Evolutionary conservation across 2,113 vertebrate genomes (phyloP).

Genomic region (Nothobranchius kuhntae): DNA sequence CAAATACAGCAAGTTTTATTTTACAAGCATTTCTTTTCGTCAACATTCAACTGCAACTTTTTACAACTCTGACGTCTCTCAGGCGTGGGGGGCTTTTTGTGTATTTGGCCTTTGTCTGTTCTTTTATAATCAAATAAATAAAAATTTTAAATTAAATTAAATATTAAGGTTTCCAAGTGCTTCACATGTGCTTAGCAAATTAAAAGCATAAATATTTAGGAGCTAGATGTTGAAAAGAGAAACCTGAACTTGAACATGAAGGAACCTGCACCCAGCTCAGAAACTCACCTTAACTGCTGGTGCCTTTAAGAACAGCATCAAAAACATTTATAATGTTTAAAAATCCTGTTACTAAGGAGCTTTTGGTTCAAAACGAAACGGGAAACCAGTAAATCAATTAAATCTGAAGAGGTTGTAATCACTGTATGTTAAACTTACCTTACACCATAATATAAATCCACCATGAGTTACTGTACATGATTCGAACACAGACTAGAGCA

Average conservation of each 20-base stretch:
- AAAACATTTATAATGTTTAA: not conserved
- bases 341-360: no score
- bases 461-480: slow-evolving; percentile 13
- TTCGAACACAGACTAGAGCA: slow-evolving; percentile 14
- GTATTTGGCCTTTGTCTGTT: slow-evolving; percentile 11
- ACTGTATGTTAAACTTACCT: slow-evolving; percentile 26
- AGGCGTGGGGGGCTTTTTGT: not conserved
- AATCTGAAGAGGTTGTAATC: slow-evolving; percentile 21
- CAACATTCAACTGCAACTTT: slow-evolving; percentile 62
- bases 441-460: slow-evolving; percentile 25
- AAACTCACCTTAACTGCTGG: not conserved
- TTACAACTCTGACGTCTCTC: slow-evolving; percentile 6
- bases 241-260: slow-evolving; percentile 25
- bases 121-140: not conserved
- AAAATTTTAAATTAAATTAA: not conserved
- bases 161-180: slow-evolving; percentile 19
- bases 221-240: not conserved
- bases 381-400: slow-evolving; percentile 5
- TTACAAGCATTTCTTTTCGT: slow-evolving; percentile 60
- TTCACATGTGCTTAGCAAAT: slow-evolving; percentile 5
- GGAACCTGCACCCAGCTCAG: slow-evolving; percentile 11
- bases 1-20: slow-evolving; percentile 61
- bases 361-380: not conserved
- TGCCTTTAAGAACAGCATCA: not conserved
- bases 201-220: no score